Base-by-base conservation (phyloP, 1,140 invertebrate species). In the Drosophila asahinai region DNA sequence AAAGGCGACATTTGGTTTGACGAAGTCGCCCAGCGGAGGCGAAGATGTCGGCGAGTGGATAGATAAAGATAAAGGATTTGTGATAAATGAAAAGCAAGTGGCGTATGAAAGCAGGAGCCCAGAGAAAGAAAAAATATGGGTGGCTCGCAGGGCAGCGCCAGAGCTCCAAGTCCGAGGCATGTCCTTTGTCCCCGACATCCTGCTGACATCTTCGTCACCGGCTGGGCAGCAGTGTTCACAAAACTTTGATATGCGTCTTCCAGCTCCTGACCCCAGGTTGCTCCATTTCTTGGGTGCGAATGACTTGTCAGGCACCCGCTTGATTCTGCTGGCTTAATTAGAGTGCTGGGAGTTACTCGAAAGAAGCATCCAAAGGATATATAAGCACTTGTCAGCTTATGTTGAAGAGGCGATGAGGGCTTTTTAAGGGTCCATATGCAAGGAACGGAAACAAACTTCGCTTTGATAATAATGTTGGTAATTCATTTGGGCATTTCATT, bases 1-100 rank as follows among this genome's bases (percentile, higher is more conserved):
- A 38, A n/a, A 7, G 76, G 30, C 72, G 84, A 81, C 81, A 72
- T 81, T 87, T 89, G 83, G 64, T 72, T 77, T 80, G 81, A 83
- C 81, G 81, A 80, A 83, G 81, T 78, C 68, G 64, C 75, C 63
- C 48, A 60, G 64, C 33, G 45, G 47, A 68, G 47, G 73, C 82
- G 59, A 83, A 83, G 83, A 83, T 77, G 86, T 90, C 81, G 71
- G 67, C 75, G 71, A 89, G 82, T 90, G 79, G 79, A 86, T 86
- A 91, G 86, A 86, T 91, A 90, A 91, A 82, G 86, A 68, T 71
- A 71, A 68, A 71, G 86, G 81, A 51, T 90, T 90, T 90, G 86
- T 86, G 86, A 90, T 91, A 90, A 90, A 90, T 91, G 86, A 90
- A 86, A 90, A 80, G 82, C 81, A 90, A 89, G 86, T 90, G 78